These are phyloP conservation scores for Catharus fuscescens DNA, from an alignment of 2,113 vertebrate species.

Conservation along the genomic window DNA sequence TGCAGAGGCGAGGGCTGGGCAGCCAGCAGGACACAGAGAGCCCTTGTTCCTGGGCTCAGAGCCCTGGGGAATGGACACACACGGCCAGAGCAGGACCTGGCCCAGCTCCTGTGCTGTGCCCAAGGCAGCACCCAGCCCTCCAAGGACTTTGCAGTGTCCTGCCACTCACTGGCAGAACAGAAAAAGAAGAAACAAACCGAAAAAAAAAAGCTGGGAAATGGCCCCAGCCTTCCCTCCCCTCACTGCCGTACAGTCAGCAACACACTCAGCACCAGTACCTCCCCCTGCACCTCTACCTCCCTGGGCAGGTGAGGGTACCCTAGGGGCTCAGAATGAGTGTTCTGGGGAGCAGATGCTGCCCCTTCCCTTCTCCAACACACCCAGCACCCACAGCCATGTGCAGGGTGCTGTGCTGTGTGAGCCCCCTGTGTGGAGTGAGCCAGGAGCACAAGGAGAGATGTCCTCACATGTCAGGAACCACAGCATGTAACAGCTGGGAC, in stretches of 20 bases:
- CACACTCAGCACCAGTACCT: rapidly evolving
- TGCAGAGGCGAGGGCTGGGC: neutral
- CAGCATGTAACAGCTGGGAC: neutral
- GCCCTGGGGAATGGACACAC: neutral
- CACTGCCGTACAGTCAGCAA: neutral
- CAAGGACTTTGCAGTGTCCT: rapidly evolving
- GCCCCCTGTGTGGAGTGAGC: rapidly evolving
- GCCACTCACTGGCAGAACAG: neutral
- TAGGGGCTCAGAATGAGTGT: neutral
- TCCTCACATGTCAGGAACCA: neutral
- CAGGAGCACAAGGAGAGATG: rapidly evolving
- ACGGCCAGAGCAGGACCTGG: neutral
- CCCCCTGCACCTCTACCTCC: neutral
- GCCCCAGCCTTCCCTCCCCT: neutral
- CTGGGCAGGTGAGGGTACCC: neutral
- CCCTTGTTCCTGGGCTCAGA: constrained; percentile 28
- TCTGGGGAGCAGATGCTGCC: neutral
- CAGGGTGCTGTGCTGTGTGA: neutral
- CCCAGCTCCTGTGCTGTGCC: neutral
- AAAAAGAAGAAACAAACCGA: too few species aligned
- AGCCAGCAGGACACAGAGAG: neutral
- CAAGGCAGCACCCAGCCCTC: rapidly evolving
- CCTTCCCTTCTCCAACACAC: neutral
- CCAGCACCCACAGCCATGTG: rapidly evolving
- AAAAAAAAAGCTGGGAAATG: neutral